Conservation (phyloP, 1,140 invertebrate genomes). For the Philotrypesis tridentata region DNA sequence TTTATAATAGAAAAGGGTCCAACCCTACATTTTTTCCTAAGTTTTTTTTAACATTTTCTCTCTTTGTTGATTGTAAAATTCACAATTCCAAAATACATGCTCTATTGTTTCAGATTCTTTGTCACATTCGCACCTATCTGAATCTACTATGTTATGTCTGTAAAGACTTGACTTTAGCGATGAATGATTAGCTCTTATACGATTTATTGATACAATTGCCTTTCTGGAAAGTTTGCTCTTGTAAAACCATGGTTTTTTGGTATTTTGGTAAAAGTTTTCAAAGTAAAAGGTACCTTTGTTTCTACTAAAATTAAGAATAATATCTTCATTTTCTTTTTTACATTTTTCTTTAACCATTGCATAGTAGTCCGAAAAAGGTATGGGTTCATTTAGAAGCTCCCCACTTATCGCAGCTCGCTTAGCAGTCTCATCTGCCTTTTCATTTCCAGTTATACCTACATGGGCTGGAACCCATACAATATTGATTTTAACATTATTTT, state of each 20-base stretch:
- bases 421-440: constrained; percentile 29
- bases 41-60: neutral
- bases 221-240: constrained; percentile 25
- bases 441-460: constrained; percentile 42
- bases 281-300: constrained; percentile 36
- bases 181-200: neutral
- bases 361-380: constrained; percentile 38
- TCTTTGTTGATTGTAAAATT: neutral
- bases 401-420: constrained; percentile 22
- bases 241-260: constrained; percentile 38
- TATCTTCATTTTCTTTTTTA: constrained; percentile 22
- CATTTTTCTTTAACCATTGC: constrained; percentile 12
- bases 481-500: neutral
- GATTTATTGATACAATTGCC: neutral
- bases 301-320: neutral
- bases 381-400: neutral
- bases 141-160: neutral
- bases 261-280: constrained; percentile 26
- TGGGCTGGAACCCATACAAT: constrained; percentile 44
- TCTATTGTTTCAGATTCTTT: neutral
- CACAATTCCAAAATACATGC: neutral
- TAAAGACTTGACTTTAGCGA: neutral
- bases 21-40: no score
- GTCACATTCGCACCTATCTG: neutral
- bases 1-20: no score